These are phyloP conservation scores for Platichthys stellatus DNA, from an alignment of 2,113 vertebrate species.

Conservation along the genomic window DNA sequence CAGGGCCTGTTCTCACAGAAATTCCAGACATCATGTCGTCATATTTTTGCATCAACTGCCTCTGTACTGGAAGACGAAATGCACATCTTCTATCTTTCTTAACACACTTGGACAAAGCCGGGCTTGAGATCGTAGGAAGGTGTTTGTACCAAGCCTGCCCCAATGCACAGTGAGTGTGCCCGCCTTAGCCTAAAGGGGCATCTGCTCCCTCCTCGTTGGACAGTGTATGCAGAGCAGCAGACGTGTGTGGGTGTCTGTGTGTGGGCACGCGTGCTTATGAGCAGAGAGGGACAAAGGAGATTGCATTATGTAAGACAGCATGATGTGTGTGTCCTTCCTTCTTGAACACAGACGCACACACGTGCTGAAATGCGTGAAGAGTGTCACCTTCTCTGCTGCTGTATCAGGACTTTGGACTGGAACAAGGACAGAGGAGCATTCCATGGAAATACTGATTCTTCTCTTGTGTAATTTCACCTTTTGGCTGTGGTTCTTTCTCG, in stretches of 20 bases:
- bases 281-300: conserved; percentile 37
- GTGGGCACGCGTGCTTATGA: neutral
- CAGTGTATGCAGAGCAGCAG: conserved; percentile 33
- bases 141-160: conserved; percentile 46
- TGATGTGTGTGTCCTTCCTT: conserved; percentile 5
- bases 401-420: conserved; percentile 21
- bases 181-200: conserved; percentile 54
- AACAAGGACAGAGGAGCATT: conserved; percentile 8
- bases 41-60: conserved; percentile 32
- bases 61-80: conserved; percentile 40
- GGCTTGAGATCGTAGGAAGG: conserved; percentile 33
- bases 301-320: conserved; percentile 53
- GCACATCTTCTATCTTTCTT: conserved; percentile 34
- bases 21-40: conserved; percentile 22
- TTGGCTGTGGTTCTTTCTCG: conserved; percentile 24
- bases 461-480: conserved; percentile 24
- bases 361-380: neutral
- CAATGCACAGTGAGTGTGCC: conserved; percentile 46
- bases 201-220: conserved; percentile 51
- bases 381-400: conserved; percentile 31
- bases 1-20: conserved; percentile 58
- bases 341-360: conserved; percentile 27
- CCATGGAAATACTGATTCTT: conserved; percentile 27
- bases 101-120: conserved; percentile 32
- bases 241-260: neutral